These are phyloP conservation scores for Onychomys torridus DNA, from an alignment of 2,797 vertebrate species.

Conservation along the genomic window DNA sequence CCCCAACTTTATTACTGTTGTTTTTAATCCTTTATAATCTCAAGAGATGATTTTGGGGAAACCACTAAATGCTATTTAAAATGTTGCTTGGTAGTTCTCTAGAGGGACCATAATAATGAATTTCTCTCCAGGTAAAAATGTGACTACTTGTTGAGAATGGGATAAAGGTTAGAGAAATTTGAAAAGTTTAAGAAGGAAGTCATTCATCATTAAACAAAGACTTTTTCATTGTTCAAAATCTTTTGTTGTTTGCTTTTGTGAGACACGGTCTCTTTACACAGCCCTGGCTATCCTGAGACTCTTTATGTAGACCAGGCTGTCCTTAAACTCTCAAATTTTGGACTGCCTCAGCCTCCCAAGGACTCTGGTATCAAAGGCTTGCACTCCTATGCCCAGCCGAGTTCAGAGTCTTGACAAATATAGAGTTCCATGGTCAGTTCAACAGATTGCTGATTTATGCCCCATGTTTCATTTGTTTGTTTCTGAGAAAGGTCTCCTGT, in stretches of 20 bases:
- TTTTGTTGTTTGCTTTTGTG: background rate
- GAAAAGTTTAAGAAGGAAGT: constrained; percentile 41
- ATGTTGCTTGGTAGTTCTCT: background rate
- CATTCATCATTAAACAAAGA: constrained; percentile 9
- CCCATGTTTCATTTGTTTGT: background rate
- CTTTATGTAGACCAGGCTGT: background rate
- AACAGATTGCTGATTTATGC: constrained; percentile 19
- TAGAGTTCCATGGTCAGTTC: background rate
- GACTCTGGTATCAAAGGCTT: background rate
- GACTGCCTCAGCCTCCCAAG: background rate
- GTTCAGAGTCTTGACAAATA: constrained; percentile 2
- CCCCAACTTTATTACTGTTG: background rate
- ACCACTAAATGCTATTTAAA: background rate
- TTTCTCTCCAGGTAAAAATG: background rate
- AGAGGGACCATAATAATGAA: background rate
- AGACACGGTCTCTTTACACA: background rate
- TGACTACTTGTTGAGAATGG: constrained; percentile 3
- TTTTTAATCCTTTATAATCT: background rate
- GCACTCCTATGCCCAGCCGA: background rate
- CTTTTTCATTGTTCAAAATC: constrained; percentile 26
- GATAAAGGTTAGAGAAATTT: constrained; percentile 12
- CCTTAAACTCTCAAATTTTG: background rate
- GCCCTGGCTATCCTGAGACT: background rate
- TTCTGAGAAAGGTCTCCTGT: background rate
- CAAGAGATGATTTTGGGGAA: background rate